Percentiles rank a stretch among this genome's conserved stretches.
Conservation (phyloP, 2,797 vertebrate genomes). For the Dallia pectoralis region DNA sequence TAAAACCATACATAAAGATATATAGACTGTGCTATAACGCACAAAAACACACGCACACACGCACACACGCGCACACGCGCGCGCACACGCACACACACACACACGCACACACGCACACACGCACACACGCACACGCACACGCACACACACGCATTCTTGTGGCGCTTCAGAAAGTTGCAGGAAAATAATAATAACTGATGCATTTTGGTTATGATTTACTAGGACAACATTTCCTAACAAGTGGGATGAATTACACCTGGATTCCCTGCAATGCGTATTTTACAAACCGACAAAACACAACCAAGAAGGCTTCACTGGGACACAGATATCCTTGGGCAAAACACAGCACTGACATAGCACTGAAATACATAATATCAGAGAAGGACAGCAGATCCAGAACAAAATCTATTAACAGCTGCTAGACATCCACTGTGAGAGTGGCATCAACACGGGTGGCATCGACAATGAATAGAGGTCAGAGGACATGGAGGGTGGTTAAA, state of each 20-base stretch:
- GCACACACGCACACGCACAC: neutral
- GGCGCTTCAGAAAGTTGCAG: no score
- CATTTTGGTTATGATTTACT: no score
- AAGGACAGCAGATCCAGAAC: conserved; percentile 15
- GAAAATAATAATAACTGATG: no score
- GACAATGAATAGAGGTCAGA: conserved; percentile 63
- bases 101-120: conserved; percentile 9
- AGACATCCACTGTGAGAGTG: conserved; percentile 54
- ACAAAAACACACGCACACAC: neutral
- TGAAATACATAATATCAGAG: conserved; percentile 41
- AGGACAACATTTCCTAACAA: no score
- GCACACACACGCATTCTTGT: no score
- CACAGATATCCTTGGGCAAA: neutral
- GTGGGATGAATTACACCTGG: no score
- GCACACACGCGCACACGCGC: neutral
- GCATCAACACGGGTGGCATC: conserved; percentile 14
- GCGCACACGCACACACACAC: conserved; percentile 7
- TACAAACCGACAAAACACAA: neutral
- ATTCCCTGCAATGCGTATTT: no score
- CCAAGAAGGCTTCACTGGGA: neutral
- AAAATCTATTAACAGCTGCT: conserved; percentile 51
- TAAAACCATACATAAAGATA: conserved; percentile 26
- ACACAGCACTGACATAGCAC: neutral
- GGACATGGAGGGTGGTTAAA: conserved; percentile 55
- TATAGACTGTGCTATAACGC: conserved; percentile 30